Evolutionary conservation across 2,888 invertebrate species (phyloP).

Genomic region (Callosobruchus maculatus): DNA sequence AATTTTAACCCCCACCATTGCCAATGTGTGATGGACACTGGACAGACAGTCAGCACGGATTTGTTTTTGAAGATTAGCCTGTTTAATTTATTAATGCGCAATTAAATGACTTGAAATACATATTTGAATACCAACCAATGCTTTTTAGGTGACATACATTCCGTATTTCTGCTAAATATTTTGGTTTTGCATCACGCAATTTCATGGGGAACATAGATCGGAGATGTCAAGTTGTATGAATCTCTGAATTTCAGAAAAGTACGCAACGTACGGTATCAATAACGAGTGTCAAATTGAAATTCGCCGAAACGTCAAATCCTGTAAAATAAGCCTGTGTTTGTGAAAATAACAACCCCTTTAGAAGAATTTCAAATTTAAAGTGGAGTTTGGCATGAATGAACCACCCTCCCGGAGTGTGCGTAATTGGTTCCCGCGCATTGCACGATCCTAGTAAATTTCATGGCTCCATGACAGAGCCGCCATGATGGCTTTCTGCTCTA

Average conservation of each 20-base stretch:
- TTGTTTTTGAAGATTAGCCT: neutral
- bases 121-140: neutral
- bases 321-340: constrained; percentile 7
- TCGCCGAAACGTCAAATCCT: constrained; percentile 6
- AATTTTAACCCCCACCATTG: neutral
- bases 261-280: neutral
- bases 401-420: constrained; percentile 48
- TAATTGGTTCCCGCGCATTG: constrained; percentile 69
- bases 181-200: neutral
- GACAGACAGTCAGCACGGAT: neutral
- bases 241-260: neutral
- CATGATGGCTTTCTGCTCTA: constrained; percentile 80
- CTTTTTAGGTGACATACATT: neutral
- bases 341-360: constrained; percentile 1
- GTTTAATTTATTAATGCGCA: neutral
- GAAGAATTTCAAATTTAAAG: constrained; percentile 2
- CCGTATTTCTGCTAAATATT: neutral
- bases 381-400: constrained; percentile 40
- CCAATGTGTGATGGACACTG: neutral
- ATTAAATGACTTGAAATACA: neutral
- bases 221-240: neutral
- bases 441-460: constrained; percentile 66
- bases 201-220: neutral
- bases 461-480: constrained; percentile 60
- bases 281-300: constrained; percentile 7